A percentile compares a stretch with the other conserved stretches of the same genome.
phyloP scores from a whole-genome alignment of 2,888 invertebrate genomes.

The Nemapogon koenigi region DNA sequence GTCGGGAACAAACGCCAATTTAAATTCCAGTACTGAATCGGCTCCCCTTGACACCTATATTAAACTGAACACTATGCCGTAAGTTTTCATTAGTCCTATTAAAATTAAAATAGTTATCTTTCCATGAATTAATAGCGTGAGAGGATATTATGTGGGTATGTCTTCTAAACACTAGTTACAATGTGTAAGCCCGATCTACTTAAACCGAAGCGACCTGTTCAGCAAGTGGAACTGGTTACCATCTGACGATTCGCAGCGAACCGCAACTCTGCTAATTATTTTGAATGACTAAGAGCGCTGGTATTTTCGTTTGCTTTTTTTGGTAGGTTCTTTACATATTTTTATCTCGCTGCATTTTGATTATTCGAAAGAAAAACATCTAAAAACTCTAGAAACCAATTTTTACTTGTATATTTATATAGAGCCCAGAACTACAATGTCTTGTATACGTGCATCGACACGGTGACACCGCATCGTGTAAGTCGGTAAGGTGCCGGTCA shows the following conservation, averaged over 20 bases:
- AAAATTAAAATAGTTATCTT: no score
- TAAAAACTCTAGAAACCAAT: no score
- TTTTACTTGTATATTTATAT: no score
- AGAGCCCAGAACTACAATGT: no score
- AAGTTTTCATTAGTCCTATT: constrained; percentile 26
- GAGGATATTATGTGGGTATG: no score
- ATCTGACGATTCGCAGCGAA: constrained; percentile 27
- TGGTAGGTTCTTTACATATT: no score
- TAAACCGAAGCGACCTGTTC: constrained; percentile 30
- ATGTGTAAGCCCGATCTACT: constrained; percentile 27
- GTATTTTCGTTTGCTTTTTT: no score
- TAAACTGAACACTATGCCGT: constrained; percentile 56
- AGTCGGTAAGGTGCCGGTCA: constrained; percentile 35
- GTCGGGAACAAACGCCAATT: constrained; percentile 38
- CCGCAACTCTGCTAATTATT: constrained; percentile 35
- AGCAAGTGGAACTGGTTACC: constrained; percentile 39
- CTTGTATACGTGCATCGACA: constrained; percentile 16
- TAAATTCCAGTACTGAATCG: constrained; percentile 34
- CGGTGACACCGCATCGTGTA: constrained; percentile 17
- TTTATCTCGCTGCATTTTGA: no score
- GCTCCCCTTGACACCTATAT: constrained; percentile 46
- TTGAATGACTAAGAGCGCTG: constrained; percentile 26
- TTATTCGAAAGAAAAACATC: no score
- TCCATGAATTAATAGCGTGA: no score
- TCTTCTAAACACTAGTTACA: no score